These are phyloP conservation scores for Drosophila tristis DNA, from an alignment of 1,140 invertebrate genomes.

Conservation along the genomic window DNA sequence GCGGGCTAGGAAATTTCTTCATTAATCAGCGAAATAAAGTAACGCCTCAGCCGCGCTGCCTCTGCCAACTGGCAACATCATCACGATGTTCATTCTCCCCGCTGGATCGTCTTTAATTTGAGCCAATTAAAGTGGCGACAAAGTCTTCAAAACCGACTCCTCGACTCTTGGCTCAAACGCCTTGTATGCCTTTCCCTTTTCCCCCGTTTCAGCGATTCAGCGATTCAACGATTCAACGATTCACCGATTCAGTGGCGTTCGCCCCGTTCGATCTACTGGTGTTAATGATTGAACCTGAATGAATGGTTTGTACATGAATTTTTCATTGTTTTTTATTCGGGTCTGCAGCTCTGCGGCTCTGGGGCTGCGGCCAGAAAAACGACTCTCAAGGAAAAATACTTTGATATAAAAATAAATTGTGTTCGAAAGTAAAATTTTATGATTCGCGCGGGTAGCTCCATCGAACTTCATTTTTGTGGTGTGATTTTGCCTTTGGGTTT, in stretches of 20 bases:
- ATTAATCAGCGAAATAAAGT: constrained; percentile 63
- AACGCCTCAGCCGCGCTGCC: constrained; percentile 20
- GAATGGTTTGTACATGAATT: constrained; percentile 56
- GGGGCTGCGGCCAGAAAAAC: constrained; percentile 37
- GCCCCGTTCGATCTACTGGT: constrained; percentile 16
- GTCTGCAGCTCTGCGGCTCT: constrained; percentile 33
- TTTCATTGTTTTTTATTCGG: constrained; percentile 54
- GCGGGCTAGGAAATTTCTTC: constrained; percentile 47
- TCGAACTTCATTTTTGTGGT: not conserved
- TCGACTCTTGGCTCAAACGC: constrained; percentile 11
- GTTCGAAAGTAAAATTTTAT: constrained; percentile 63
- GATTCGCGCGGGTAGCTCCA: constrained; percentile 6
- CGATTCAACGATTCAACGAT: too few relatives aligned
- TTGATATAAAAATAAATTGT: constrained; percentile 74
- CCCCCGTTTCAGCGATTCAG: not conserved
- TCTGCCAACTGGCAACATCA: not conserved
- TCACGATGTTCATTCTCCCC: not conserved
- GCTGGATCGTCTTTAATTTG: constrained; percentile 50
- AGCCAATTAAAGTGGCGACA: constrained; percentile 59
- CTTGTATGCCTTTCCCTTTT: constrained; percentile 64
- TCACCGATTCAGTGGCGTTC: too few relatives aligned
- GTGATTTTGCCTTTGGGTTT: constrained; percentile 35
- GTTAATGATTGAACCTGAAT: constrained; percentile 70
- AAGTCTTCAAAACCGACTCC: constrained; percentile 24
- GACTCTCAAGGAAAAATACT: constrained; percentile 26